phyloP scores from a whole-genome alignment of 1,140 invertebrate species.

The Leguminivora glycinivorella region DNA sequence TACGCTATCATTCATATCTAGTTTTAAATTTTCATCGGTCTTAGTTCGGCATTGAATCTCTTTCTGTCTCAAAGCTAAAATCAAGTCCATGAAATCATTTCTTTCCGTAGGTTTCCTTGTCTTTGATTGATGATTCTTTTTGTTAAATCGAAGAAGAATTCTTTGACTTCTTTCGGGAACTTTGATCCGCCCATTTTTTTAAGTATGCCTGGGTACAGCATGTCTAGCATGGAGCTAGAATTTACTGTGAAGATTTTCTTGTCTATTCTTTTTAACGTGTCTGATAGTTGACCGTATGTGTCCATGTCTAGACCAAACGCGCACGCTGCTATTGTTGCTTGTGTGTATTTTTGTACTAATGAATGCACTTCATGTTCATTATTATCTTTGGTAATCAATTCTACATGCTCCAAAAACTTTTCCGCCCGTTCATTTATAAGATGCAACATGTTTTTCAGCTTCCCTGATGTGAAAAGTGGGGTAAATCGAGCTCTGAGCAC shows the following conservation, averaged over 20 bases:
- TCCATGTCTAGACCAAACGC: slow-evolving; percentile 81
- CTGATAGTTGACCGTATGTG: slow-evolving; percentile 28
- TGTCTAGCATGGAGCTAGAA: slow-evolving; percentile 41
- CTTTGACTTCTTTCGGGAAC: slow-evolving; percentile 40
- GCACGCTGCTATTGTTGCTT: slow-evolving; percentile 77
- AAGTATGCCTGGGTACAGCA: slow-evolving; percentile 51
- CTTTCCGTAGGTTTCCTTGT: slow-evolving; percentile 38
- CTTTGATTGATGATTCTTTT: slow-evolving; percentile 39
- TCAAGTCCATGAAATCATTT: slow-evolving; percentile 53
- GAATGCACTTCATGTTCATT: slow-evolving; percentile 62
- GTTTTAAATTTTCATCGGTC: slow-evolving; percentile 19
- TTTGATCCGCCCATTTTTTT: slow-evolving; percentile 42
- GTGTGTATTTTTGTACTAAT: slow-evolving; percentile 62
- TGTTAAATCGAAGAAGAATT: slow-evolving; percentile 46
- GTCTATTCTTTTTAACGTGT: slow-evolving; percentile 42
- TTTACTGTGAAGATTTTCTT: slow-evolving; percentile 36
- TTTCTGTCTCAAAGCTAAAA: slow-evolving; percentile 57
- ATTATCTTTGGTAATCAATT: slow-evolving; percentile 33
- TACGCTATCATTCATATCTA: slow-evolving; percentile 48
- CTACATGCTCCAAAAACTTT: slow-evolving; percentile 52
- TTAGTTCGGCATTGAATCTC: slow-evolving; percentile 35
- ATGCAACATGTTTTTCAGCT: slow-evolving; percentile 80
- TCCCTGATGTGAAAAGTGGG: slow-evolving; percentile 80
- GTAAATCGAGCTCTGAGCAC: slow-evolving; percentile 77
- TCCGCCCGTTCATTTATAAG: slow-evolving; percentile 56